These are phyloP conservation scores for Yoshiicerus persimilis DNA, from an alignment of 1,140 invertebrate species.

Conservation along the genomic window DNA sequence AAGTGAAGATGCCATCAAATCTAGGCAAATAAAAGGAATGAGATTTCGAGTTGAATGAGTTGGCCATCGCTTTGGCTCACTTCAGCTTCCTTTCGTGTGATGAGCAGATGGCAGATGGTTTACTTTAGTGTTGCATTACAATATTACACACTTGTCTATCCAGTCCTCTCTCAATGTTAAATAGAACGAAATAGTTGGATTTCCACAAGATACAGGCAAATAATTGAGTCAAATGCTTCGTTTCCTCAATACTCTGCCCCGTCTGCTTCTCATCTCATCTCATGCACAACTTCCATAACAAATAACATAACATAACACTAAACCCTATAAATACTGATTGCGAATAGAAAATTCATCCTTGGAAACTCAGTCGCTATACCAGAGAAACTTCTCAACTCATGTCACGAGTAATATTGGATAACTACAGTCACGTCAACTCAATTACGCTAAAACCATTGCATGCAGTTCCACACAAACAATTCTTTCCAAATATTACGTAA, in stretches of 20 bases:
- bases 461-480: neutral
- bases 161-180: neutral
- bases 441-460: neutral
- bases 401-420: neutral
- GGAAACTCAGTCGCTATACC: too few relatives aligned
- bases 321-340: neutral
- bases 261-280: neutral
- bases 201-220: neutral
- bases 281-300: neutral
- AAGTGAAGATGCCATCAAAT: neutral
- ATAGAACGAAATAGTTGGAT: neutral
- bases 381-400: too few relatives aligned
- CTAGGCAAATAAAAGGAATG: neutral
- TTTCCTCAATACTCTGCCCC: neutral
- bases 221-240: neutral
- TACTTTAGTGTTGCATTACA: neutral
- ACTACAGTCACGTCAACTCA: neutral
- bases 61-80: neutral
- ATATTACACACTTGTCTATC: neutral
- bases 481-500: neutral
- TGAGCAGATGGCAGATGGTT: neutral
- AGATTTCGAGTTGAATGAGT: neutral
- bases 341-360: neutral
- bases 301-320: neutral
- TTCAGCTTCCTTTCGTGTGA: neutral